Percentiles rank a stretch among this genome's conserved stretches.
These are phyloP conservation scores for Planiliza haematocheilus DNA, from an alignment of 2,113 vertebrate species.

Conservation along the genomic window DNA sequence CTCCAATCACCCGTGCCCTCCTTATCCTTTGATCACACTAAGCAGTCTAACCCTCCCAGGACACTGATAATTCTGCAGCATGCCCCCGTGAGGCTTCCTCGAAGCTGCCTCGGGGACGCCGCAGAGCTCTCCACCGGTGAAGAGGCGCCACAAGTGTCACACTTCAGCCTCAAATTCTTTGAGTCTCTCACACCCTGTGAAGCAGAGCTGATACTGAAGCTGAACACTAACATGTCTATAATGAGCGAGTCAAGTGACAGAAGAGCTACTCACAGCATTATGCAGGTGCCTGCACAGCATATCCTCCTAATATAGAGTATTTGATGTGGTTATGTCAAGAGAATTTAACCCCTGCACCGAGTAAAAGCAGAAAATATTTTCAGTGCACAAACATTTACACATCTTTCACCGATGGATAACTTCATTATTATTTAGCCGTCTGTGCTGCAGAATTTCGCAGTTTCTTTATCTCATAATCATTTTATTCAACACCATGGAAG, in stretches of 20 bases:
- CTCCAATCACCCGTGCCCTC: constrained; percentile 38
- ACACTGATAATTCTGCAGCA: constrained; percentile 64
- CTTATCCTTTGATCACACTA: constrained; percentile 70
- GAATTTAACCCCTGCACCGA: not conserved
- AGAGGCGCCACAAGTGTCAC: constrained; percentile 33
- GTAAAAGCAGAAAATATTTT: no score
- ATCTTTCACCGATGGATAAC: no score
- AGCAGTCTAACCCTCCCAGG: constrained; percentile 56
- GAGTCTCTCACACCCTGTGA: constrained; percentile 25
- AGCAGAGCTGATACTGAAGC: constrained; percentile 20
- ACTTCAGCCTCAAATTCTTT: constrained; percentile 50
- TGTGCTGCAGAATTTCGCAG: no score
- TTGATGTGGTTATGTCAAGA: not conserved
- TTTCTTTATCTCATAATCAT: no score
- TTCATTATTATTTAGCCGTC: no score
- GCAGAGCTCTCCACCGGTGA: constrained; percentile 32
- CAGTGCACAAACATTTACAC: not conserved
- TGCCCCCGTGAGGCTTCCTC: constrained; percentile 47
- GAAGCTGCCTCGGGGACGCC: constrained; percentile 47
- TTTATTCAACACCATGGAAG: no score
- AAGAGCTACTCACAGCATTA: constrained; percentile 19
- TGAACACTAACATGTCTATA: constrained; percentile 36
- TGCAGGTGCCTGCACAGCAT: not conserved
- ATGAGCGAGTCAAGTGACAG: constrained; percentile 15
- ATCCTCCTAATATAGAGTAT: not conserved